phyloP scores from a whole-genome alignment of 2,113 vertebrate species.

The Nanorana parkeri region DNA sequence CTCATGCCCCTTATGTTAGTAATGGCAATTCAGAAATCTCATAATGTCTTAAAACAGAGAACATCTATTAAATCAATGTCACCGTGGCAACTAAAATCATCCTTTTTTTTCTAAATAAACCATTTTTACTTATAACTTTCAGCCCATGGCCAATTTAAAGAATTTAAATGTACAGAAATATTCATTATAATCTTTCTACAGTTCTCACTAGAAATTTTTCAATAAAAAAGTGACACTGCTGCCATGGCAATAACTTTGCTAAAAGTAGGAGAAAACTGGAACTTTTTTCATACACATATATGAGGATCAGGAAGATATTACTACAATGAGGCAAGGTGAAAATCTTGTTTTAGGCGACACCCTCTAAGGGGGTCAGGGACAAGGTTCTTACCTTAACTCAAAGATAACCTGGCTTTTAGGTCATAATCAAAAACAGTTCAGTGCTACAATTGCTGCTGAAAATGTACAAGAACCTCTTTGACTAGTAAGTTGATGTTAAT shows the following conservation, averaged over 20 bases:
- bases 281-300: too few relatives aligned
- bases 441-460: too few relatives aligned
- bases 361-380: too few relatives aligned
- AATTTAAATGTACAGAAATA: conserved; percentile 48
- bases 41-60: conserved; percentile 17
- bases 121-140: conserved; percentile 30
- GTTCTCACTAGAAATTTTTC: conserved; percentile 7
- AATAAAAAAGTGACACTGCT: conserved; percentile 28
- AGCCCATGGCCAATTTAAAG: conserved; percentile 43
- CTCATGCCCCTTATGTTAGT: conserved; percentile 14
- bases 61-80: conserved; percentile 43
- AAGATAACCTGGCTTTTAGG: too few relatives aligned
- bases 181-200: conserved; percentile 37
- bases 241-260: not conserved
- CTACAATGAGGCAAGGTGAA: too few relatives aligned
- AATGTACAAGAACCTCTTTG: too few relatives aligned
- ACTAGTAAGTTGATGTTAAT: too few relatives aligned
- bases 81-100: conserved; percentile 35
- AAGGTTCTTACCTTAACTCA: too few relatives aligned
- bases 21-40: conserved; percentile 19
- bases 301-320: too few relatives aligned
- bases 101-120: conserved; percentile 29
- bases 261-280: not conserved
- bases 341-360: too few relatives aligned
- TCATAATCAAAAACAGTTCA: too few relatives aligned